phyloP scores from a whole-genome alignment of 1,140 invertebrate species.

The Pomacea maculata region DNA sequence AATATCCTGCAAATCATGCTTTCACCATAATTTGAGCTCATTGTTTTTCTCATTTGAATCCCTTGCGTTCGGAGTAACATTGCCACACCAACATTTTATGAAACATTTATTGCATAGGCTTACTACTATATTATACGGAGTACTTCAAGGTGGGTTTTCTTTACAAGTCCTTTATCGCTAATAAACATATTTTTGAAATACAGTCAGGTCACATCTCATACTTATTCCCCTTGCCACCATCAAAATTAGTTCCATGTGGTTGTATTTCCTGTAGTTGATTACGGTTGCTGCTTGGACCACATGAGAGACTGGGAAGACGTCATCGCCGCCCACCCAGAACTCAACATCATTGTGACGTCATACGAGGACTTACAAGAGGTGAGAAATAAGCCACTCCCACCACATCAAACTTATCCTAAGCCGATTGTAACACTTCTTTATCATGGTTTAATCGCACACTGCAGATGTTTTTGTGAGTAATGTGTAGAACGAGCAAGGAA shows the following conservation, averaged over 20 bases:
- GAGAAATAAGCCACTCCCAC: not conserved
- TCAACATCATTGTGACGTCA: conserved; percentile 30
- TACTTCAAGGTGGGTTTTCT: not conserved
- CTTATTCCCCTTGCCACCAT: too few species aligned
- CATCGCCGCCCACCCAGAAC: conserved; percentile 35
- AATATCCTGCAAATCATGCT: too few species aligned
- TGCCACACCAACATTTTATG: not conserved
- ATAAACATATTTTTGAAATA: not conserved
- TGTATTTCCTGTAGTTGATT: conserved; percentile 14
- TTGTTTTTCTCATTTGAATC: too few species aligned
- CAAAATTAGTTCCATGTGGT: not conserved
- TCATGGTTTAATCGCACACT: not conserved
- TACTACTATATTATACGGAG: not conserved
- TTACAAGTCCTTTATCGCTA: not conserved
- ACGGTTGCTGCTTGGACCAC: conserved; percentile 19
- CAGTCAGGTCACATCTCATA: too few species aligned
- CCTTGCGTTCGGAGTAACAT: not conserved
- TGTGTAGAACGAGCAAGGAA: not conserved
- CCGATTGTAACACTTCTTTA: not conserved
- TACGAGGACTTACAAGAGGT: conserved; percentile 48
- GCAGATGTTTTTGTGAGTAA: not conserved
- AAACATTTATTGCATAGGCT: not conserved
- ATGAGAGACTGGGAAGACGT: conserved; percentile 39
- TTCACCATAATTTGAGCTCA: too few species aligned
- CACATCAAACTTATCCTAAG: too few species aligned